Percentiles rank a stretch among this genome's conserved stretches.
phyloP scores from a whole-genome alignment of 1,140 invertebrate genomes.

The Whitmania pigra region DNA sequence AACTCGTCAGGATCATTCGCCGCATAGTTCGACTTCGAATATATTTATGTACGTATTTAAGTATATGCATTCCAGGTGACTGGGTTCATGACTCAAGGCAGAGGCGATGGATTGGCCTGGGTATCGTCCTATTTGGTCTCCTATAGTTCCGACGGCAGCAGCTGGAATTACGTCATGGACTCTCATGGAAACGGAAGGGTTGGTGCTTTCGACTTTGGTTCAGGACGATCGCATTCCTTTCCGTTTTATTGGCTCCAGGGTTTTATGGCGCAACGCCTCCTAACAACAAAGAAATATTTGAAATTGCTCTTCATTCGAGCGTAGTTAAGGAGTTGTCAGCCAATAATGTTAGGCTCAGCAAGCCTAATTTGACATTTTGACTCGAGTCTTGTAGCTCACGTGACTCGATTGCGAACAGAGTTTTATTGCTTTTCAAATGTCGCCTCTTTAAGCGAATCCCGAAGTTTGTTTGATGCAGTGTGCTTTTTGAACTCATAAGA shows the following conservation, averaged over 20 bases:
- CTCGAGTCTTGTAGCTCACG: background rate
- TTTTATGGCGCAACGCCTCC: background rate
- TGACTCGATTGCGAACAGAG: too few relatives aligned
- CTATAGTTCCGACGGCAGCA: conserved; percentile 46
- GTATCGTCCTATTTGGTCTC: conserved; percentile 46
- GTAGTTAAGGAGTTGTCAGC: background rate
- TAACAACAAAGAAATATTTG: too few relatives aligned
- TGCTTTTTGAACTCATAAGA: too few relatives aligned
- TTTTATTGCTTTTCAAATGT: too few relatives aligned
- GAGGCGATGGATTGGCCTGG: conserved; percentile 47
- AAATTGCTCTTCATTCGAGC: background rate
- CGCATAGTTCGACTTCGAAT: too few relatives aligned
- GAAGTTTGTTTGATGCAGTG: too few relatives aligned
- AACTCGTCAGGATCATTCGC: too few relatives aligned
- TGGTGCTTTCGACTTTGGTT: conserved; percentile 23
- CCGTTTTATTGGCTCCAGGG: background rate
- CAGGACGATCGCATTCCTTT: too few relatives aligned
- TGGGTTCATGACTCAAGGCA: conserved; percentile 47
- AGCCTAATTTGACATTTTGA: background rate
- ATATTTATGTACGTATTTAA: too few relatives aligned
- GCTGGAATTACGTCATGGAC: conserved; percentile 46
- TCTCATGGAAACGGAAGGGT: conserved; percentile 46
- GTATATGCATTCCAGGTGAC: conserved; percentile 39
- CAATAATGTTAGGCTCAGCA: background rate
- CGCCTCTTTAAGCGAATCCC: too few relatives aligned